Conservation (phyloP, 2,113 vertebrate species). For the Taurulus bubalis region DNA sequence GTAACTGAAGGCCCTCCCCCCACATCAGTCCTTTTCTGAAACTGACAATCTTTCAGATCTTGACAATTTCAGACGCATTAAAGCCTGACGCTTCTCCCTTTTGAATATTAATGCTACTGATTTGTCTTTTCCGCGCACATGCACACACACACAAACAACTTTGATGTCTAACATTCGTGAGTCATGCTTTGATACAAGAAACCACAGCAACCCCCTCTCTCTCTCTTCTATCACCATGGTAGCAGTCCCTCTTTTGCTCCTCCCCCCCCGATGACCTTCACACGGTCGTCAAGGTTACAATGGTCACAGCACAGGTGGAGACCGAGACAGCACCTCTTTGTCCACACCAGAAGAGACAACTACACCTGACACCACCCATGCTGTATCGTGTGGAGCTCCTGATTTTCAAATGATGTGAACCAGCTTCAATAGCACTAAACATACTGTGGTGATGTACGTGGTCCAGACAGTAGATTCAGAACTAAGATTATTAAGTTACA, state of each 20-base stretch:
- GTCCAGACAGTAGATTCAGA: slow-evolving; percentile 26
- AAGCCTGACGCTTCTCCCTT: slow-evolving; percentile 3
- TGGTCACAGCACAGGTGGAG: slow-evolving; percentile 66
- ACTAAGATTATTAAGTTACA: slow-evolving; percentile 37
- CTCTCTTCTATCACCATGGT: slow-evolving; percentile 63
- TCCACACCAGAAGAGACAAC: slow-evolving; percentile 13
- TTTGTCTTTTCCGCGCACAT: slow-evolving; percentile 11
- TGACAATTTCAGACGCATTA: slow-evolving; percentile 9
- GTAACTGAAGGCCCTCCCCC: background rate
- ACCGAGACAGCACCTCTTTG: slow-evolving; percentile 12
- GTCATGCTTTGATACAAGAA: slow-evolving; percentile 45
- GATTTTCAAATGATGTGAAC: slow-evolving; percentile 1
- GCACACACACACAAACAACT: slow-evolving; percentile 39
- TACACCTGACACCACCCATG: background rate
- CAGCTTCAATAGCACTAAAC: background rate
- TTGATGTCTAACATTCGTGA: slow-evolving; percentile 61
- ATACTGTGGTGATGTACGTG: slow-evolving; percentile 27
- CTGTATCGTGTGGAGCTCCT: background rate
- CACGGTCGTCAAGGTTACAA: slow-evolving; percentile 73
- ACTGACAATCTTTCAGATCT: background rate
- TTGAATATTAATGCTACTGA: slow-evolving; percentile 43
- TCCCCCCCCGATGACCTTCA: slow-evolving; percentile 64
- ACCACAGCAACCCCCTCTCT: slow-evolving; percentile 33
- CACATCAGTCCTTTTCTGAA: background rate
- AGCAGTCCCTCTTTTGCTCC: slow-evolving; percentile 55